phyloP scores from a whole-genome alignment of 1,140 invertebrate genomes.

The Melanaphis sacchari region DNA sequence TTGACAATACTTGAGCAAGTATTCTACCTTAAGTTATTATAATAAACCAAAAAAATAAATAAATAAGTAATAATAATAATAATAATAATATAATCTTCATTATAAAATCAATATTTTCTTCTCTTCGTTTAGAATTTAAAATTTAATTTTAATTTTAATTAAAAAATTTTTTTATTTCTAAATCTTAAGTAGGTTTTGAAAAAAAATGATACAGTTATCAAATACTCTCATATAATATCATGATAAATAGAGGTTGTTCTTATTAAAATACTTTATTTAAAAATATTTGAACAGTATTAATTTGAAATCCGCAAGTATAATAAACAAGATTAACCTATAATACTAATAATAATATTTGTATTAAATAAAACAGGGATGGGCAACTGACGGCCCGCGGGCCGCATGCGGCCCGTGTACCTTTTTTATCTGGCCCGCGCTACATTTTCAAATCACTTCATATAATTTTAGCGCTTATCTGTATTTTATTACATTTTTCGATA shows the following conservation, averaged over 20 bases:
- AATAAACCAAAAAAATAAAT: neutral
- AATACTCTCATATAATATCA: neutral
- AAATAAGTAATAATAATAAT: no score
- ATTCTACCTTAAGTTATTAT: neutral
- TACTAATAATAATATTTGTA: neutral
- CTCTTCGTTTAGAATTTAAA: neutral
- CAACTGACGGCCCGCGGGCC: no score
- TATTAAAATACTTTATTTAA: neutral
- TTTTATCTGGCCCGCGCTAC: no score
- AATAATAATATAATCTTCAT: neutral
- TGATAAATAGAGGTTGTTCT: neutral
- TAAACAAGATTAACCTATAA: neutral
- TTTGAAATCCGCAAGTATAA: neutral
- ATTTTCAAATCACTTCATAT: no score
- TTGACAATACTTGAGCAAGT: neutral
- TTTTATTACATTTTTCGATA: no score
- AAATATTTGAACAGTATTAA: neutral
- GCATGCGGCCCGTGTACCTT: no score
- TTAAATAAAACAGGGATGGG: neutral
- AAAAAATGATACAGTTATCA: no score
- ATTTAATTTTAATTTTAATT: neutral
- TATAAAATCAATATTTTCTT: neutral
- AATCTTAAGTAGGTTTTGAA: accelerated
- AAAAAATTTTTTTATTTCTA: neutral
- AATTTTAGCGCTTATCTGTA: no score